Base-by-base conservation (phyloP, 1,140 invertebrate species). In the Drosophila sechellia region DNA sequence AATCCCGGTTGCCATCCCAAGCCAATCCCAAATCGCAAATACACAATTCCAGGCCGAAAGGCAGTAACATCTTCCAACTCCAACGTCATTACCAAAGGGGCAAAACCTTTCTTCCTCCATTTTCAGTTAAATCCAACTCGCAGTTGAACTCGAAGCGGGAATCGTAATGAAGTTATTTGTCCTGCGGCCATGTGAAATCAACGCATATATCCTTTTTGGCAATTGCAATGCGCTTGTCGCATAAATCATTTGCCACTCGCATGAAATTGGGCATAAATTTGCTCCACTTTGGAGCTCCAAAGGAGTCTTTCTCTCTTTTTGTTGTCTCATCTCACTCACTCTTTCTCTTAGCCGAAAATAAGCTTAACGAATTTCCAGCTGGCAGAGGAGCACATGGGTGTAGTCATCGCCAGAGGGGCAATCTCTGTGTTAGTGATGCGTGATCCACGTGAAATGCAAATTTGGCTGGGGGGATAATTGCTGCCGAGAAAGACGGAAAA, bases 221-320 rank as follows among this genome's bases (percentile, higher is more conserved):
- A 89, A 89, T 89, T 89, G 84, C 84, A 87, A 83, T 77, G 73
- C 73, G 71, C 76, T 84, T 89, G 84, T 89, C 84, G 84, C 84
- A 89, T 89, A 89, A 89, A 89, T 89, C 84, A 89, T 89, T 89
- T 84, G 79, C 79, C 79, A 89, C 77, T 89, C 84, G 84, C 84
- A 89, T 89, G 84, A 89, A 89, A 89, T 89, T 89, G 84, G 79
- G 84, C 84, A 89, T 89, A 89, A 89, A 89, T 89, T 89, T 89
- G 84, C 84, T 89, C 84, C 84, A 89, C 84, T 89, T 89, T 89
- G 84, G 20, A 22, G 71, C 60, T 43, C 42, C 43, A 68, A 68
- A 77, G 58, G 52, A 57, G 52, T 69, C 39, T 42, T 12, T 20
- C 8, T 13, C 34, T 40, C 35, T 60, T 20, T 15, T 3, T 37